Evolutionary conservation across 2,888 invertebrate genomes (phyloP).

Genomic region (Chromoteleia sp.): DNA sequence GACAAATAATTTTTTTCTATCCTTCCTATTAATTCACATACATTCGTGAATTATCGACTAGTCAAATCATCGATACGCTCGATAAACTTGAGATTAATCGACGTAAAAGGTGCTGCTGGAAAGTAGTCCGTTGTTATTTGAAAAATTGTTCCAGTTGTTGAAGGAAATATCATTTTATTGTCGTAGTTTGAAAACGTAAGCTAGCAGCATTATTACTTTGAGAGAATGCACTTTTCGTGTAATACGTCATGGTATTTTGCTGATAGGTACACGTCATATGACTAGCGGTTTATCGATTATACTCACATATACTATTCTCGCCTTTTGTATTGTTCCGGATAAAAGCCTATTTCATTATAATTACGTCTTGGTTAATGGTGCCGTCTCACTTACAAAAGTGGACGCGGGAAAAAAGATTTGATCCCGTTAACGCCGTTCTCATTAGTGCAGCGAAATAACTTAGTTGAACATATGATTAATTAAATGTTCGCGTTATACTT

Average conservation of each 20-base stretch:
- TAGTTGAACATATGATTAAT: slow-evolving; percentile 16
- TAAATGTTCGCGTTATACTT: neutral
- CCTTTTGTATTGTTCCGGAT: slow-evolving; percentile 30
- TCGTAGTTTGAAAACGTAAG: slow-evolving; percentile 30
- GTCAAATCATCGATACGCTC: neutral
- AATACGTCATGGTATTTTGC: slow-evolving; percentile 56
- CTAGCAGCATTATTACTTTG: slow-evolving; percentile 32
- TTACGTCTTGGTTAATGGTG: slow-evolving; percentile 41
- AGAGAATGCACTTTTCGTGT: slow-evolving; percentile 64
- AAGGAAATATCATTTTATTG: slow-evolving; percentile 30
- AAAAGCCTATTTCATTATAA: slow-evolving; percentile 63
- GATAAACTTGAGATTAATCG: neutral
- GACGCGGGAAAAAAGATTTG: slow-evolving; percentile 23
- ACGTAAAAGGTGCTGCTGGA: neutral
- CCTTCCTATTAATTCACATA: neutral
- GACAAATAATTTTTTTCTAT: neutral
- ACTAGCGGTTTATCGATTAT: slow-evolving; percentile 58
- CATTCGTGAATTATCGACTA: neutral
- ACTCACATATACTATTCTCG: slow-evolving; percentile 28
- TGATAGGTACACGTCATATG: slow-evolving; percentile 50
- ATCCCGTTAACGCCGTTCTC: slow-evolving; percentile 8
- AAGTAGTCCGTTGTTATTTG: neutral
- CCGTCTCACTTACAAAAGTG: slow-evolving; percentile 28
- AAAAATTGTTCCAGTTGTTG: slow-evolving; percentile 13
- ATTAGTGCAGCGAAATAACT: slow-evolving; percentile 16